Conservation (phyloP, 1,140 invertebrate genomes). For the Conus betulinus region DNA sequence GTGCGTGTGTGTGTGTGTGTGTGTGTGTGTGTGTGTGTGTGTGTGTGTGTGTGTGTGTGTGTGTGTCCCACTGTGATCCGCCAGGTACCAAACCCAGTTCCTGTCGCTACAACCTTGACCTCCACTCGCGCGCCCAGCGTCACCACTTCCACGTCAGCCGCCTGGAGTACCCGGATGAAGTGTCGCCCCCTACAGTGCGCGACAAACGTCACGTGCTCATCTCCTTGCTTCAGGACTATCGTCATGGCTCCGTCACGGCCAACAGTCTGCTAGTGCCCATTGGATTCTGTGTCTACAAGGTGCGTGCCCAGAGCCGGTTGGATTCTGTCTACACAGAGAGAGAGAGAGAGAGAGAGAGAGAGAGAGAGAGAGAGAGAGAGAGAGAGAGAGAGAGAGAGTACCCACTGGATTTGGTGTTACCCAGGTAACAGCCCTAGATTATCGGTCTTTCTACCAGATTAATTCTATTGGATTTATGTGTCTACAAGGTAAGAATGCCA, state of each 20-base stretch:
- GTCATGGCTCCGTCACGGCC: slow-evolving; percentile 60
- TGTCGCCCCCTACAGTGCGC: slow-evolving; percentile 54
- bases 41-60: slow-evolving; percentile 21
- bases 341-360: slow-evolving; percentile 5
- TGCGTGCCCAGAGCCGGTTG: slow-evolving; percentile 47
- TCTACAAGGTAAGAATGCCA: slow-evolving; percentile 31
- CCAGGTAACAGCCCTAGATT: slow-evolving; percentile 64
- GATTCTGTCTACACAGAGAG: background rate
- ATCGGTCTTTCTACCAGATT: slow-evolving; percentile 64
- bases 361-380: slow-evolving; percentile 11
- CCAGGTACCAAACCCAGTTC: slow-evolving; percentile 40
- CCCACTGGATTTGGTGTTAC: slow-evolving; percentile 66
- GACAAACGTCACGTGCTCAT: slow-evolving; percentile 68
- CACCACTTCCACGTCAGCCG: slow-evolving; percentile 57
- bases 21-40: slow-evolving; percentile 15
- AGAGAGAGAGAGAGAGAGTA: slow-evolving; percentile 26
- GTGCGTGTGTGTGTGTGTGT: too few relatives aligned
- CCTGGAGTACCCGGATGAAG: slow-evolving; percentile 51
- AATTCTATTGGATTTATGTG: background rate
- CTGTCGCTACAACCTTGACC: slow-evolving; percentile 43
- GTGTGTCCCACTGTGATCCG: background rate
- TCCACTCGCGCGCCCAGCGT: slow-evolving; percentile 58
- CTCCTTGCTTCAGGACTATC: slow-evolving; percentile 69
- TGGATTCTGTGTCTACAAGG: slow-evolving; percentile 70
- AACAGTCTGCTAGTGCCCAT: slow-evolving; percentile 66